Conservation (phyloP, 2,797 vertebrate species). For the Muscicapa striata region DNA sequence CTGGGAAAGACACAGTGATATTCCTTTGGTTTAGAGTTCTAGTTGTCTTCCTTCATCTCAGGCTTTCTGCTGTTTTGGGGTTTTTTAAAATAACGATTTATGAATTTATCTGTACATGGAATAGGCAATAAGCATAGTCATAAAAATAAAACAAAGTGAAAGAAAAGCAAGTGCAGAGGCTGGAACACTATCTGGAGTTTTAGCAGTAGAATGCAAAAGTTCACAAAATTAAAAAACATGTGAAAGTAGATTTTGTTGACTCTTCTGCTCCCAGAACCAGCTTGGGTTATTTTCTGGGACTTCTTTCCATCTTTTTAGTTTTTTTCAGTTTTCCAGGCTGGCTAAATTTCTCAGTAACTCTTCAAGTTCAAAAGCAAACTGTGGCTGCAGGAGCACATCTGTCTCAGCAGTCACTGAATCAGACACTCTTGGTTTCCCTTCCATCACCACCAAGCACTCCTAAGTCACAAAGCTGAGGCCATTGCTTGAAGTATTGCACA, state of each 20-base stretch:
- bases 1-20: not conserved
- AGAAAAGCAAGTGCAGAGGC: not conserved
- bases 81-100: not conserved
- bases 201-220: not conserved
- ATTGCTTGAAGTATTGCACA: not conserved
- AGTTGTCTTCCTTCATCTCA: not conserved
- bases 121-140: not conserved
- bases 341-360: not conserved
- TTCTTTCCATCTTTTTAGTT: not conserved
- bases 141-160: not conserved
- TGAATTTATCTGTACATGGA: not conserved
- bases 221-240: not conserved
- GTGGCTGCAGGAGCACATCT: not conserved
- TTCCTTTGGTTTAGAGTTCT: not conserved
- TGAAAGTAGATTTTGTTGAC: not conserved
- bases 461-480: not conserved
- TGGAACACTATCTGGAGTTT: not conserved
- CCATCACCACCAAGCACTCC: not conserved
- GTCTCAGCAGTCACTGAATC: not conserved
- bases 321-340: not conserved
- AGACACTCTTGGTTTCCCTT: not conserved
- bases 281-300: not conserved
- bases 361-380: not conserved
- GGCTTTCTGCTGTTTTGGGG: not conserved
- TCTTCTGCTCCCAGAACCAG: not conserved